Percentiles rank a stretch among this genome's conserved stretches.
Conservation (phyloP, 2,888 invertebrate genomes). For the Apamea crenata region DNA sequence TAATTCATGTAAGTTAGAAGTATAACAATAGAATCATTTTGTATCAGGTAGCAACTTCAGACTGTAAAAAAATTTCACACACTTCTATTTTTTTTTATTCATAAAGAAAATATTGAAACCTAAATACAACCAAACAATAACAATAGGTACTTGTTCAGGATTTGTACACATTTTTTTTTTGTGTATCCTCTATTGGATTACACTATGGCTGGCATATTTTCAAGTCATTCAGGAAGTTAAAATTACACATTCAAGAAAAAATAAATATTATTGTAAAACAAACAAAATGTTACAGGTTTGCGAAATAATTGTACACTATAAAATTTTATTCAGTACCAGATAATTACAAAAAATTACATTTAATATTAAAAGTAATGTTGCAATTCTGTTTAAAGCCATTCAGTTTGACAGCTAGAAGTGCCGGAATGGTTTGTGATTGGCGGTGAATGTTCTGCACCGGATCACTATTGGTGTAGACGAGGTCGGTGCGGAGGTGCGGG, state of each 20-base stretch:
- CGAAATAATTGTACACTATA: conserved; percentile 52
- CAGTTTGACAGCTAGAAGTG: conserved; percentile 90
- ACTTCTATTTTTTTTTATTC: neutral
- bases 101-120: neutral
- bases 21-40: no score
- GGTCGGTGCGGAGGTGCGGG: conserved; percentile 83
- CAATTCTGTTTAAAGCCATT: conserved; percentile 85
- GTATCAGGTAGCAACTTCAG: neutral
- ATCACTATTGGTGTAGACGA: conserved; percentile 89
- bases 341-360: conserved; percentile 65
- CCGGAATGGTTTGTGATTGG: conserved; percentile 91
- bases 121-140: neutral
- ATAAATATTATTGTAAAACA: neutral
- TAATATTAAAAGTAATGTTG: conserved; percentile 76
- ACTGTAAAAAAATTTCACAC: neutral
- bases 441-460: conserved; percentile 90
- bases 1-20: no score
- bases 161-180: neutral
- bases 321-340: conserved; percentile 58
- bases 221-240: conserved; percentile 29
- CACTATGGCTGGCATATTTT: conserved; percentile 9
- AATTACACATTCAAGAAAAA: conserved; percentile 10
- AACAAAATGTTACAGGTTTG: conserved; percentile 43
- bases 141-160: neutral
- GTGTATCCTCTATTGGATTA: neutral